Conservation (phyloP, 2,888 invertebrate species). For the Odontothrips loti region DNA sequence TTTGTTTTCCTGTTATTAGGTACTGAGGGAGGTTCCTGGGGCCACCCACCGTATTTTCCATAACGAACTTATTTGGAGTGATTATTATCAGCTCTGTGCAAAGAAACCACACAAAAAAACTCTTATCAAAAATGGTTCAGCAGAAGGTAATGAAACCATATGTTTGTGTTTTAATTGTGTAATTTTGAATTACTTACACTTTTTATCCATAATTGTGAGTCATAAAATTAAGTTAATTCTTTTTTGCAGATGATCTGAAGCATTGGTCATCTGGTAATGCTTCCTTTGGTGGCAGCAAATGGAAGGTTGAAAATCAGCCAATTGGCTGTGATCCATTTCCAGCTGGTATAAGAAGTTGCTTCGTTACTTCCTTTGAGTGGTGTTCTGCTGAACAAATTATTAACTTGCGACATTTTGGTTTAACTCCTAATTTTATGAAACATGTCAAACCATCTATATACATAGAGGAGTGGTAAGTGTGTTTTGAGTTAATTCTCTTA, state of each 20-base stretch:
- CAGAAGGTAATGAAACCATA: not conserved
- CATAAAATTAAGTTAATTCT: too few species aligned
- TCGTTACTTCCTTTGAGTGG: constrained; percentile 35
- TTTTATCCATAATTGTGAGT: too few species aligned
- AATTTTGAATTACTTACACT: not conserved
- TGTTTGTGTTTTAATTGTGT: not conserved
- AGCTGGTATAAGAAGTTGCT: constrained; percentile 34
- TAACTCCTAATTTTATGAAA: constrained; percentile 35
- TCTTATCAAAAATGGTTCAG: constrained; percentile 16
- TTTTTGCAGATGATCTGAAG: constrained; percentile 28
- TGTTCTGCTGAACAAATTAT: constrained; percentile 35
- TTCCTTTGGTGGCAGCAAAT: constrained; percentile 28
- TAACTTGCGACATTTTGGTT: constrained; percentile 33
- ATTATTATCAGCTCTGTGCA: not conserved
- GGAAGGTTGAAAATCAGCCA: constrained; percentile 35
- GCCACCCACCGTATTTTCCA: not conserved
- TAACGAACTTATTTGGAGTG: not conserved
- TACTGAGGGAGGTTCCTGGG: not conserved
- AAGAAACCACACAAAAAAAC: constrained; percentile 10
- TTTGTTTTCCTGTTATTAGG: not conserved
- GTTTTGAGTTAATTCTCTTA: not conserved
- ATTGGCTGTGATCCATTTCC: constrained; percentile 34
- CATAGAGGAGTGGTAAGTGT: constrained; percentile 36
- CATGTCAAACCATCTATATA: constrained; percentile 35
- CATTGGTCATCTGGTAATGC: not conserved